Evolutionary conservation across 53 echinoderm and acorn worm species (phyloP), one percentile per base, ranked within the genome.

Genomic region (Mesocentrotus franciscanus): DNA sequence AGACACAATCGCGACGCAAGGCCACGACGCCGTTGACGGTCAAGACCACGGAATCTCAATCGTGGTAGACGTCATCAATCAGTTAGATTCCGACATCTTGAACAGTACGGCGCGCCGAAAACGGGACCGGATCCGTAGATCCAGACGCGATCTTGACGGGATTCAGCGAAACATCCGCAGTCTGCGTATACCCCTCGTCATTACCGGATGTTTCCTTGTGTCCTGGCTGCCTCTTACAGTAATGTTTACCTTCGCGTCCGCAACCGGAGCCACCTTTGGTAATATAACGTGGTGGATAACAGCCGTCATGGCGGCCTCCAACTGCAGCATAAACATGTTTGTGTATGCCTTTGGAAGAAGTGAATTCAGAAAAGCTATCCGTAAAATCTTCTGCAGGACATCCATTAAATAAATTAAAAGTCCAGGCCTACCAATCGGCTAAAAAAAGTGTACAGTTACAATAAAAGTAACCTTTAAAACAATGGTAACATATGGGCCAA

Each of bases 331-430:
- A 7, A 85, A 85, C 49, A 85, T 85, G 85, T 85, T 85, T 85
- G 85, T 85, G 85, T 85, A 85, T 18, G 85, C 85, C 85, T 85
- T 85, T 85, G 85, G 85, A 49, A 85, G 85, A 49, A 85, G 49
- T 20, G 85, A 49, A 55, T 85, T 49, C 26, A 85, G 85, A 85
- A 85, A 24, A 22, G 26, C 49, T 4, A 7, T 85, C 11, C 85
- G 85, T 56, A 85, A 85, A 55, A 55, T 85, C 22, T 85, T 85
- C 26, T 85, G 85, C 85, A 85, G 55, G 49, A 22, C 85, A 33
- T 85, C 13, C 56, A 14, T 42, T 49, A 30, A 75, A 27, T 75
- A 75, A 24, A 64, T 64, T 18, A 61, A 61, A 18, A 61, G 18
- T 61, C 61, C 18, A 61, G 3, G 39, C 39, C 39, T 39, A 39